Evolutionary conservation across 2,113 vertebrate genomes (phyloP).

Genomic region (Python bivittatus): DNA sequence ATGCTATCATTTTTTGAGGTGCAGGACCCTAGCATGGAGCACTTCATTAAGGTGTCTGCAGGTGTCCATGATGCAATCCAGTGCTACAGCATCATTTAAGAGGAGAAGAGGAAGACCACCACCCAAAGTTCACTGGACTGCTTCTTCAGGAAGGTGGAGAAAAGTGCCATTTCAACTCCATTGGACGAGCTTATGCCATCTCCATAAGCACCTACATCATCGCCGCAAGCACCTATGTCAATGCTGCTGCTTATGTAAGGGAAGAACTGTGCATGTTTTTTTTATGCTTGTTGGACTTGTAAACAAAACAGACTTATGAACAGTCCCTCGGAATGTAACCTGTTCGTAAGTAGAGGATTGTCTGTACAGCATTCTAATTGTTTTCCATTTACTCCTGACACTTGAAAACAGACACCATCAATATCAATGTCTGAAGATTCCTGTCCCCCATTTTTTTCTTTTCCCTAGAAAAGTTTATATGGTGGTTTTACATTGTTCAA

Average conservation of each 20-base stretch:
- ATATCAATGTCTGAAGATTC: not conserved
- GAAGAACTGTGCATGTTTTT: not conserved
- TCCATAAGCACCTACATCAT: no score
- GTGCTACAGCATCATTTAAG: no score
- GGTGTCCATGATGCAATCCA: no score
- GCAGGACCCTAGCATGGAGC: not conserved
- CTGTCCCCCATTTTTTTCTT: not conserved
- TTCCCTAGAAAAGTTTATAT: not conserved
- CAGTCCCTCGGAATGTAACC: not conserved
- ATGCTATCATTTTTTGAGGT: not conserved
- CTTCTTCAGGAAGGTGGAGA: not conserved
- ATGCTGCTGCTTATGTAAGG: not conserved
- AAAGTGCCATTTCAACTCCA: not conserved
- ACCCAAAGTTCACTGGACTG: not conserved
- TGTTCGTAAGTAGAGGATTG: not conserved
- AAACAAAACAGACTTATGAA: not conserved
- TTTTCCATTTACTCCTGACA: not conserved
- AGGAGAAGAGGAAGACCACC: no score
- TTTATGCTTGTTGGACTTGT: not conserved
- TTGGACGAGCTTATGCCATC: no score
- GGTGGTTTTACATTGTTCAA: not conserved
- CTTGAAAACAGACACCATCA: not conserved
- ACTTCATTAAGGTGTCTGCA: no score
- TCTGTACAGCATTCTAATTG: no score
- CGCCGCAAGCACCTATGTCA: no score